Base-by-base conservation (phyloP, 2,888 invertebrate species). In the Harpagoxenus sublaevis region DNA sequence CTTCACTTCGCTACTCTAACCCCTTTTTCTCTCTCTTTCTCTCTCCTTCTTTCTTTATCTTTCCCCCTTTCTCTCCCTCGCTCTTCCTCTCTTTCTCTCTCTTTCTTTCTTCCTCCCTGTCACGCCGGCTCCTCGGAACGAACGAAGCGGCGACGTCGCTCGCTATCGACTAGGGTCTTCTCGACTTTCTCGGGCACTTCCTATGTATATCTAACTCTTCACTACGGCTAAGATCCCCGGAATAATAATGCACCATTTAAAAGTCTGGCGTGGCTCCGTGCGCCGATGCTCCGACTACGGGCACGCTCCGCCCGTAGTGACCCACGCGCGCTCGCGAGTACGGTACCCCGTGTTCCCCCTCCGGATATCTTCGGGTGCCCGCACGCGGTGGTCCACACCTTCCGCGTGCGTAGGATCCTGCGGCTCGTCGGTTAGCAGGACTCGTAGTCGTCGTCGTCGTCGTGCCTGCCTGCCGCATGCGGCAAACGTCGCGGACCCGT, bases 181-280 rank as follows among this genome's bases (percentile, higher is more conserved):
- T 93, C 71, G 93, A 94, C 88, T 93, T 94, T 83, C 93, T 92
- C 78, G 93, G 94, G 83, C 92, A 94, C 93, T 94, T 94, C 87
- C 94, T 93, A 91, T 90, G 92, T 83, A 88, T 92, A 91, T 91
- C 93, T 94, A 93, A 92, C 85, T 90, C 90, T 91, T 92, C 92
- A 92, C 94, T 94, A 94, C 93, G 91, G 85, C 89, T 94, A 92
- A 92, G 90, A 84, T 90, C 91, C 87, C 81, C 87, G 87, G 87
- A 88, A 85, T 89, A 89, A 85, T 90, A 88, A 90, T 94, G 93
- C 93, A 94, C 93, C 94, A 94, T 94, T 94, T 94, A 94, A 94
- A 92, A 91, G 91, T 92, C 90, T 92, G 86, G 84, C 81, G 81
- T 82, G 71, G 31, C 60, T 60, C 84, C 81, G 74, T 82, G 74